Conservation (phyloP, 1,140 invertebrate species). For the Aphidius ervi region DNA sequence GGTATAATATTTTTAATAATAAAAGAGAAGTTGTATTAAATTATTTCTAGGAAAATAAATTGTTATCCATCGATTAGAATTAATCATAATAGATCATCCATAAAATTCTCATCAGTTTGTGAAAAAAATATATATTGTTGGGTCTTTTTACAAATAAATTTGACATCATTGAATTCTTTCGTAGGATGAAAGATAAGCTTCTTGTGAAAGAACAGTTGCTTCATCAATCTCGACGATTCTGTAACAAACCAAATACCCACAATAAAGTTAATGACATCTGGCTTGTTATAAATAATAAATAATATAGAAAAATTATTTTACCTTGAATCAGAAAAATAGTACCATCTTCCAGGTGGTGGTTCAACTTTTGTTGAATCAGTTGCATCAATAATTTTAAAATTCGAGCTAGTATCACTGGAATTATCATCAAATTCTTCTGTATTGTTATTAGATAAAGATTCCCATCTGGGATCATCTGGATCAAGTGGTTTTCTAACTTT, state of each 20-base stretch:
- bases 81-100: too few relatives aligned
- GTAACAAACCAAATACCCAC: slow-evolving; percentile 22
- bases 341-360: slow-evolving; percentile 80
- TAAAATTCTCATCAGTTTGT: too few relatives aligned
- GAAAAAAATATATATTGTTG: too few relatives aligned
- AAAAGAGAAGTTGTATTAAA: too few relatives aligned
- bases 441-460: slow-evolving; percentile 60
- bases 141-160: too few relatives aligned
- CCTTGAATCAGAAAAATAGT: slow-evolving; percentile 84
- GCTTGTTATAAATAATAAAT: slow-evolving; percentile 6
- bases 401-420: slow-evolving; percentile 37
- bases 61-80: too few relatives aligned
- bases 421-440: slow-evolving; percentile 50
- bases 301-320: slow-evolving; percentile 22
- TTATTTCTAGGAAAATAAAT: too few relatives aligned
- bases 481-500: slow-evolving; percentile 60
- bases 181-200: slow-evolving; percentile 98
- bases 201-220: slow-evolving; percentile 73
- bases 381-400: slow-evolving; percentile 52
- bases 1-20: too few relatives aligned
- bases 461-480: slow-evolving; percentile 61
- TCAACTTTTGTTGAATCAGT: slow-evolving; percentile 45
- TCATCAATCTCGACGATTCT: slow-evolving; percentile 76
- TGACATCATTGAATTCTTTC: slow-evolving; percentile 72
- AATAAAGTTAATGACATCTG: not conserved